A percentile compares a stretch with the other conserved stretches of the same genome.
These are phyloP conservation scores for Scrobipalpa atriplicella DNA, from an alignment of 2,888 invertebrate species.

Conservation along the genomic window DNA sequence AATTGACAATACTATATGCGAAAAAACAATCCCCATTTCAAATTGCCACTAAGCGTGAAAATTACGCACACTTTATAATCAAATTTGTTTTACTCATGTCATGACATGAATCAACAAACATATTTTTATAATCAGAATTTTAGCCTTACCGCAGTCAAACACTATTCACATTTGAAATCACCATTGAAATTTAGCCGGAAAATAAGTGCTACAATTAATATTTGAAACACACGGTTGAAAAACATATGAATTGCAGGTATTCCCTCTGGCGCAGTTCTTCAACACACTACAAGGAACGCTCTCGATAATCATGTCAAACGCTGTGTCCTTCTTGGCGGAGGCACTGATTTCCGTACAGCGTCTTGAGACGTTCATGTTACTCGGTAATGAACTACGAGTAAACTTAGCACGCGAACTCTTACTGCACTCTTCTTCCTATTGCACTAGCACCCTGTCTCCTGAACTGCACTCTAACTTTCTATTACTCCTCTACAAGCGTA, in stretches of 20 bases:
- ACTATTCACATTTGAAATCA: no score
- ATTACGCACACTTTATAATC: no score
- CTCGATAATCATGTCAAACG: slow-evolving; percentile 84
- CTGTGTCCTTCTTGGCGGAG: slow-evolving; percentile 83
- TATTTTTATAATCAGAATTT: no score
- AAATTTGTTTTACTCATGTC: no score
- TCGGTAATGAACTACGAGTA: slow-evolving; percentile 68
- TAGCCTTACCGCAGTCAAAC: no score
- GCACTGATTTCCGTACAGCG: slow-evolving; percentile 83
- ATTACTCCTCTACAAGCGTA: neutral
- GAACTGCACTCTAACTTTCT: neutral
- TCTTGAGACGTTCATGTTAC: slow-evolving; percentile 83
- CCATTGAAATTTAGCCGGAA: no score
- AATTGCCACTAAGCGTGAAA: no score
- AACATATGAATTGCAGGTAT: slow-evolving; percentile 72
- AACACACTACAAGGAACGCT: slow-evolving; percentile 84
- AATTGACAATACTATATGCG: no score
- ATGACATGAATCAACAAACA: no score
- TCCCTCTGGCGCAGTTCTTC: slow-evolving; percentile 85
- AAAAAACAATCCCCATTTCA: no score
- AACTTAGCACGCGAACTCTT: slow-evolving; percentile 35
- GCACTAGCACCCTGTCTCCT: slow-evolving; percentile 46
- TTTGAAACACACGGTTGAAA: neutral
- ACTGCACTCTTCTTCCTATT: slow-evolving; percentile 15
- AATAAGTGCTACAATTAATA: neutral